Base-by-base conservation (phyloP, 2,888 invertebrate genomes). In the Teleogryllus oceanicus region DNA sequence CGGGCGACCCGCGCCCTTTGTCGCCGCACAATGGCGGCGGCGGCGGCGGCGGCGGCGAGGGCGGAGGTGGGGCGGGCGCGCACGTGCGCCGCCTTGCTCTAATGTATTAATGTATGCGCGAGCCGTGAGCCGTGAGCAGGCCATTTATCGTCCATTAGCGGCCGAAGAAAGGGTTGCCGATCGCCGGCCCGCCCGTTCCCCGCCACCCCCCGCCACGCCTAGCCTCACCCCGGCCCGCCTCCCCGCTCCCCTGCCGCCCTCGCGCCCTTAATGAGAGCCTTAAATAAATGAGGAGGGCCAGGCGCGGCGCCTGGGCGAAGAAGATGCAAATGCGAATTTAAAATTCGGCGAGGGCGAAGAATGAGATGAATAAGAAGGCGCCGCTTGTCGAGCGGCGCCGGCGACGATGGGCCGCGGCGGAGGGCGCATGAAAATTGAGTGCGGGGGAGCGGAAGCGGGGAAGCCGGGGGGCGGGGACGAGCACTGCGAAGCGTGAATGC, bases 351-450 rank as follows among this genome's bases (percentile, higher is more conserved):
- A 62, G 62, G n/a, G 62, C 62, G n/a, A 62, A 62, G 62, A 62
- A 62, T 8, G 62, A 62, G 62, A 62, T 62, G 62, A 62, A 62
- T 62, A 62, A 62, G 62, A 62, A 62, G 62, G 62, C 62, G 79
- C 50, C 21, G 78, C 75, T 75, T n/a, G 79, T 74, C 16, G n/a
- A 62, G 62, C 62, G 62, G 18, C 24, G 18, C 37, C 20, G 16
- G 74, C 74, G 76, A 51, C 79, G 51, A 49, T 49, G 77, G 51
- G 79, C 24, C 50, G 78, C 49, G 37, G 74, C 75, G 76, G 51
- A 79, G 75, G 79, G 50, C 76, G 76, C 79, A 79, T 79, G 21
- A 20, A 74, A 78, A 11, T 51, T 16, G 76, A 16, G 16, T 76
- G 76, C 8, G 62, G 74, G 51, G 78, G 49, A 75, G 77, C 11